phyloP scores from a whole-genome alignment of 2,113 vertebrate genomes.

The Lanius ludovicianus region DNA sequence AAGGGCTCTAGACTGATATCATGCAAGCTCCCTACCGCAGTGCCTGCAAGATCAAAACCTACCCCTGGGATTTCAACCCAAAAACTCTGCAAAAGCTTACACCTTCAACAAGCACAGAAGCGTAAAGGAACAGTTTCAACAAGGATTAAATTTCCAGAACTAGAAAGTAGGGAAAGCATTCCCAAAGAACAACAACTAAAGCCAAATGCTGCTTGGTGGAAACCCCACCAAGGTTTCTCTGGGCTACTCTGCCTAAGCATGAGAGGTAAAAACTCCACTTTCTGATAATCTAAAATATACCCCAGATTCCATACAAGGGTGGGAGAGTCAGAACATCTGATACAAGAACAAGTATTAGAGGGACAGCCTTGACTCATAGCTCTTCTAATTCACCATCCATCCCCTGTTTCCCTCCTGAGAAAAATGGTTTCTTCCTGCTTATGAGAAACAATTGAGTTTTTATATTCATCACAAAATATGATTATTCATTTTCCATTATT shows the following conservation, averaged over 20 bases:
- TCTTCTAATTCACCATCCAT: not conserved
- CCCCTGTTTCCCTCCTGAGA: not conserved
- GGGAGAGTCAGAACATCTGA: not conserved
- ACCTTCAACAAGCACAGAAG: not conserved
- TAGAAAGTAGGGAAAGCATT: not conserved
- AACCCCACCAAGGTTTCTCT: not conserved
- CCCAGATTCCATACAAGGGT: not conserved
- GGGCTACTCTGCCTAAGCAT: not conserved
- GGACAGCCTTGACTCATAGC: not conserved
- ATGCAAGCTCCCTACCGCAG: not conserved
- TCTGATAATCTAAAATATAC: not conserved
- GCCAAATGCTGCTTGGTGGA: not conserved
- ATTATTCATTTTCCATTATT: constrained; percentile 65
- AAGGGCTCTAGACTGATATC: not conserved
- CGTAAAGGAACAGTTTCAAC: not conserved
- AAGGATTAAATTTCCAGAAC: not conserved
- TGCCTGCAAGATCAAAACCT: not conserved
- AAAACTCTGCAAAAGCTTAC: not conserved
- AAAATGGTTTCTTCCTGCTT: constrained; percentile 37
- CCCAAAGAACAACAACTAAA: not conserved
- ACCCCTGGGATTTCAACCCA: not conserved
- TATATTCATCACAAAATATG: constrained; percentile 66
- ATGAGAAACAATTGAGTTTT: constrained; percentile 45
- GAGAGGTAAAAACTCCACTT: not conserved
- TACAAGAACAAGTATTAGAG: not conserved